Evolutionary conservation across 2,113 vertebrate genomes (phyloP).

Genomic region (mouse (Mus musculus)): DNA sequence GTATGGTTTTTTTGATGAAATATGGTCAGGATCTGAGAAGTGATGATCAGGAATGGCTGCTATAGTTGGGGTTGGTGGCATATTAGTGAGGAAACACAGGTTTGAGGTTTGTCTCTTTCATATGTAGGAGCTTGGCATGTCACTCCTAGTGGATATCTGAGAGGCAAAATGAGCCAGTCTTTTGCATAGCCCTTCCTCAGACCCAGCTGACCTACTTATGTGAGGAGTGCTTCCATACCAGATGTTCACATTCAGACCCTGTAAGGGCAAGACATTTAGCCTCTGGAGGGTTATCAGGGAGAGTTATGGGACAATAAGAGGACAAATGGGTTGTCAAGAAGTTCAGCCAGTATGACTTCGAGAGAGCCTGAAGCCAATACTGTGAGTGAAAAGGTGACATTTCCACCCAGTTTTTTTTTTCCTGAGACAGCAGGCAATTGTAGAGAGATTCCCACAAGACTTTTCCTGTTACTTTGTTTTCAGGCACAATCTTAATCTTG

Average conservation of each 20-base stretch:
- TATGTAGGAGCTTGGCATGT: not conserved
- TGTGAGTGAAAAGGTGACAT: slow-evolving; percentile 76
- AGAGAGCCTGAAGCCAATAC: slow-evolving; percentile 56
- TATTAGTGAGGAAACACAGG: not conserved
- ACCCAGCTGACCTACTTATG: not conserved
- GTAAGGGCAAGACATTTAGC: not conserved
- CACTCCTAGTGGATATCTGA: not conserved
- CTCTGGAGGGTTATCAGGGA: not conserved
- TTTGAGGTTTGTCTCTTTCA: not conserved
- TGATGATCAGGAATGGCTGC: not conserved
- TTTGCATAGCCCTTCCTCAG: not conserved
- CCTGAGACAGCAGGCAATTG: slow-evolving; percentile 63
- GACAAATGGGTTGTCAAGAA: not conserved
- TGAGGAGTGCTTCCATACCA: not conserved
- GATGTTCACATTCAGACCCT: not conserved
- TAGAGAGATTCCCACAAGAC: slow-evolving; percentile 61
- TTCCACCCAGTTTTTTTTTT: slow-evolving; percentile 24
- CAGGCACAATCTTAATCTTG: slow-evolving; percentile 67
- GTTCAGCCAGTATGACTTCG: slow-evolving; percentile 49
- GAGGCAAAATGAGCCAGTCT: not conserved
- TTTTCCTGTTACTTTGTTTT: slow-evolving; percentile 68
- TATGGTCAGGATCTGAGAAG: not conserved
- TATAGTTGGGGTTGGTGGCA: not conserved
- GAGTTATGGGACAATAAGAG: not conserved
- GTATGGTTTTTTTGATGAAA: not conserved